These are phyloP conservation scores for Xiphorhynchus erythropygius DNA, from an alignment of 2,797 vertebrate genomes.

Conservation along the genomic window DNA sequence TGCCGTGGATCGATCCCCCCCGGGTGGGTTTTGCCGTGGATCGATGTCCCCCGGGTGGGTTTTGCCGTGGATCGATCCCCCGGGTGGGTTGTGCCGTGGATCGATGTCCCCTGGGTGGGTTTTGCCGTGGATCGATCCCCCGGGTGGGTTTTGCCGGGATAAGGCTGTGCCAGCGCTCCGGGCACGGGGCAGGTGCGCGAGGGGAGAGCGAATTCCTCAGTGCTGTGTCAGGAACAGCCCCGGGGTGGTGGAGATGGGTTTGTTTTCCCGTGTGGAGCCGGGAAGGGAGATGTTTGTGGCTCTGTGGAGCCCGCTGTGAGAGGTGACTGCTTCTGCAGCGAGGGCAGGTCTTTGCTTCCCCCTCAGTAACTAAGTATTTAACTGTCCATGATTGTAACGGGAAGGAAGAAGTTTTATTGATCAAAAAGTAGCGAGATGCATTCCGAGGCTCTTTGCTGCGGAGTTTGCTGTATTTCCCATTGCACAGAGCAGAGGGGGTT, in stretches of 20 bases:
- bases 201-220: not conserved
- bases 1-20: no score
- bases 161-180: not conserved
- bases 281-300: not conserved
- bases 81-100: no score
- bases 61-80: no score
- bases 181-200: not conserved
- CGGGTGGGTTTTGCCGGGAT: no score
- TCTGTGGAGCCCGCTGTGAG: not conserved
- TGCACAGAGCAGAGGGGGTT: not conserved
- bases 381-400: not conserved
- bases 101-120: no score
- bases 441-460: not conserved
- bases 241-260: not conserved
- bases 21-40: no score
- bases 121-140: no score
- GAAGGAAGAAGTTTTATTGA: not conserved
- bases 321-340: not conserved
- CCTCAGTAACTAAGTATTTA: not conserved
- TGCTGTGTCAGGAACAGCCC: not conserved
- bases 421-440: not conserved
- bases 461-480: not conserved
- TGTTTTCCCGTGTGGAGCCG: not conserved
- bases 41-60: no score
- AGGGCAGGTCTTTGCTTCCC: not conserved